Percentiles rank a stretch among this genome's conserved stretches.
phyloP scores from a whole-genome alignment of 1,140 invertebrate genomes.

The Schlechtendalia chinensis region DNA sequence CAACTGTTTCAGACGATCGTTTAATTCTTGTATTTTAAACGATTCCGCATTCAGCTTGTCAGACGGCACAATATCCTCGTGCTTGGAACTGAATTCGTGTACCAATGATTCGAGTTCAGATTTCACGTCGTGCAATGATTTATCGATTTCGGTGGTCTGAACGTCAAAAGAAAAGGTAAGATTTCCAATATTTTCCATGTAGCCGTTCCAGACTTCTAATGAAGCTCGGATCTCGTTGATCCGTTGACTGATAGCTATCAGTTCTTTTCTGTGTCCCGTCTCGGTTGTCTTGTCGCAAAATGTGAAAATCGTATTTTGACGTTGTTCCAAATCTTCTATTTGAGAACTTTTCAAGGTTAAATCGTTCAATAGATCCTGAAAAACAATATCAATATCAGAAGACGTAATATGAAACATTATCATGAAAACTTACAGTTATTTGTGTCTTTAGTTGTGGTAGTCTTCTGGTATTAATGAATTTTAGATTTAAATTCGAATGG shows the following conservation, averaged over 20 bases:
- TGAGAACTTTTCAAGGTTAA: constrained; percentile 68
- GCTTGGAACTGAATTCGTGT: neutral
- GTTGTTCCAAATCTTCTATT: constrained; percentile 62
- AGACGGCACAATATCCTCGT: constrained; percentile 12
- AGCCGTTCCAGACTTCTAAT: constrained; percentile 73
- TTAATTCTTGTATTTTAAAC: constrained; percentile 51
- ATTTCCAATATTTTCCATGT: constrained; percentile 40
- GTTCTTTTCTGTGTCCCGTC: constrained; percentile 75
- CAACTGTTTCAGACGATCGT: constrained; percentile 52
- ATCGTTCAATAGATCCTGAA: constrained; percentile 66
- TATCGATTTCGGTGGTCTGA: constrained; percentile 29
- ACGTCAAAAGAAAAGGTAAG: neutral
- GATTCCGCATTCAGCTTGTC: constrained; percentile 9
- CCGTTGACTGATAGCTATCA: constrained; percentile 70
- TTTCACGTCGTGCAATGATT: constrained; percentile 20
- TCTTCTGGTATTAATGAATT: constrained; percentile 74
- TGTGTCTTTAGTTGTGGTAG: constrained; percentile 69
- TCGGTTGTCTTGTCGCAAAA: constrained; percentile 74
- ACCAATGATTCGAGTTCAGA: neutral
- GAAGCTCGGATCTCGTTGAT: constrained; percentile 75
- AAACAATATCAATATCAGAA: constrained; percentile 47
- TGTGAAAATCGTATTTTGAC: constrained; percentile 69
- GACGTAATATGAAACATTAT: neutral
- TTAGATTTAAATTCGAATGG: constrained; percentile 71
- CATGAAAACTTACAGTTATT: constrained; percentile 57